Conservation (phyloP, 2,888 invertebrate species). For the Thera obeliscata region DNA sequence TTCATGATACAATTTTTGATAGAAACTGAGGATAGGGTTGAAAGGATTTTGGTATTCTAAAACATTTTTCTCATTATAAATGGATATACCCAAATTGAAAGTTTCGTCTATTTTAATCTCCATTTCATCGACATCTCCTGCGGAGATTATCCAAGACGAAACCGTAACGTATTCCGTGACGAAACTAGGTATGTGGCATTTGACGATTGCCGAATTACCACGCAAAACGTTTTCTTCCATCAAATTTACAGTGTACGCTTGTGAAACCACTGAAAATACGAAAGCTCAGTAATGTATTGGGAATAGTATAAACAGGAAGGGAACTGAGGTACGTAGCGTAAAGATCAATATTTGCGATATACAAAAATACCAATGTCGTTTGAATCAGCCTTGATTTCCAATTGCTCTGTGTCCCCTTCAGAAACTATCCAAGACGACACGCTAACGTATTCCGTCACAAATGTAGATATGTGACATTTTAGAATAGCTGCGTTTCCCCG, state of each 20-base stretch:
- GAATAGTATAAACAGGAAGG: slow-evolving; percentile 26
- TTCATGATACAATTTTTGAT: neutral
- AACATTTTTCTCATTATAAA: neutral
- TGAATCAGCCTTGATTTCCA: slow-evolving; percentile 77
- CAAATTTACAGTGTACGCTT: slow-evolving; percentile 94
- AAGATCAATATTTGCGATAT: slow-evolving; percentile 20
- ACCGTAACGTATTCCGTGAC: slow-evolving; percentile 95
- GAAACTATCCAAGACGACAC: slow-evolving; percentile 95
- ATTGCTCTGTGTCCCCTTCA: slow-evolving; percentile 81
- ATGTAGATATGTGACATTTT: slow-evolving; percentile 96
- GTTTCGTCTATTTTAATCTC: slow-evolving; percentile 71
- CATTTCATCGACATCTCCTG: slow-evolving; percentile 84
- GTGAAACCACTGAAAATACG: slow-evolving; percentile 91
- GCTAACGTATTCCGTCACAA: slow-evolving; percentile 95
- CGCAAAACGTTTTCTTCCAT: slow-evolving; percentile 96
- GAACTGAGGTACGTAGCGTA: slow-evolving; percentile 37
- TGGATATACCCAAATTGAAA: slow-evolving; percentile 65
- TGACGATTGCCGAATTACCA: slow-evolving; percentile 94
- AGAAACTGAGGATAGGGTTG: slow-evolving; percentile 15
- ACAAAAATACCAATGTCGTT: slow-evolving; percentile 69
- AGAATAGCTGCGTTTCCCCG: slow-evolving; percentile 95
- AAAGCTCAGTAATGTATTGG: neutral
- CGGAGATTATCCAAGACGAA: slow-evolving; percentile 93
- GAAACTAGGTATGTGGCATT: slow-evolving; percentile 97
- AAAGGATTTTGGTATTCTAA: slow-evolving; percentile 23